Base-by-base conservation (phyloP, 2,888 invertebrate species). In the Tipula lateralis region DNA sequence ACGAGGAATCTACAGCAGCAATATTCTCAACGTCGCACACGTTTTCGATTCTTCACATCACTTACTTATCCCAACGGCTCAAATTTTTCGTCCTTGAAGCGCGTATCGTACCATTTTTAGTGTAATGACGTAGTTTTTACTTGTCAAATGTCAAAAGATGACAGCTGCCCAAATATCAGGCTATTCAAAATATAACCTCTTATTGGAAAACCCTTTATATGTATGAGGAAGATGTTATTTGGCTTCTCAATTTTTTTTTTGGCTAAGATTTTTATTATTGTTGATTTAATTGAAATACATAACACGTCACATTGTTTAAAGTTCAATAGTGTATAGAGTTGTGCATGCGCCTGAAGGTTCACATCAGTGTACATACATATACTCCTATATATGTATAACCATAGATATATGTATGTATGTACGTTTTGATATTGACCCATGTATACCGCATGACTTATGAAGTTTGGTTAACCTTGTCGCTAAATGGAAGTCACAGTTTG, bases 381-480 rank as follows among this genome's bases (percentile, higher is more conserved):
- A n/a, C n/a, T n/a, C n/a, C 32, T 32, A 6, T 39, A 39, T 39
- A 39, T 39, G 39, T 9, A 39, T 13, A n/a, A n/a, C n/a, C n/a
- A n/a, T n/a, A n/a, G n/a, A n/a, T n/a, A 32, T 13, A 39, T 3
- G 16, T 50, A 3, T 50, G 16, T 66, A 12, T n/a, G n/a, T 24
- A 24, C 24, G n/a, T 24, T 66, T 66, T 66, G 1, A 2, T 24
- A 66, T 66, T 66, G 66, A 24, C 66, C 66, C 66, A 66, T 66
- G 66, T 66, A 66, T 66, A 24, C 24, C 24, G n/a, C 9, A 44
- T 44, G 44, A 24, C 66, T 66, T 24, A 66, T 12, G 24, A 66
- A 66, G 19, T 66, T 66, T 66, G 66, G 66, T 66, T 66, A 66
- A 66, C 66, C 66, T 66, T 66, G 66, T 66, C 66, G 24, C 66